Evolutionary conservation across 30 jellyfish, hydroid and myxozoan species (phyloP), one percentile per base, ranked within the genome.

Genomic region (Pelagia noctiluca): DNA sequence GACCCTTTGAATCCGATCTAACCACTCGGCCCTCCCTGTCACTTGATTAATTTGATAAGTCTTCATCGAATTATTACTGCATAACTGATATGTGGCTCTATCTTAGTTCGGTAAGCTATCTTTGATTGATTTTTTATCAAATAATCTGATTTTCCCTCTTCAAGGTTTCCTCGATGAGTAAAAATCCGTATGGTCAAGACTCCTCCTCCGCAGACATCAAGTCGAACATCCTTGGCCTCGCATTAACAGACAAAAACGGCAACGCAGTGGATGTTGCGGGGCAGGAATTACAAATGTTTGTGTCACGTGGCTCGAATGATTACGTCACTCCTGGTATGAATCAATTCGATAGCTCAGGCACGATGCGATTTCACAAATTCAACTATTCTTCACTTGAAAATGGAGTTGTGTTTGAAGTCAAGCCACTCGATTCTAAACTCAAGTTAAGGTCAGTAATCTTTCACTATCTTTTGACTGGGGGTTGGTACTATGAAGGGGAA

Each of bases 201-300:
- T 52, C 82, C 7, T 77, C 93, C 10, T 81, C 97, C 8, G 84
- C 85, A 4, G 97, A 93, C 50, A 50, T 93, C 64, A 82, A 87
- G 22, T 93, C 98, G 26, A 86, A 82, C 21, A 92, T 93, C 80
- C 71, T 78, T 90, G 98, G 98, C 23, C 78, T 93, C 21, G 84
- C 98, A 0, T 63, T 93, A 22, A 71, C 96, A 18, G 97, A 92
- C 50, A 78, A 76, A 16, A 60, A 87, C 53, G 98, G 98, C 13
- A 74, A 82, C 30, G 88, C 98, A 35, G 60, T 93, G 50, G 96
- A 93, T 54, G 53, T 93, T 76, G 78, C 96, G 21, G 97, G 98
- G 25, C 97, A 86, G 80, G 97, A 86, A 37, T 76, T 93, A 33
- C 83, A 94, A 37, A 86, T 93, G 97, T 87, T 86, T 67, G 97